phyloP scores from a whole-genome alignment of 1,140 invertebrate species.

The Apis florea region DNA sequence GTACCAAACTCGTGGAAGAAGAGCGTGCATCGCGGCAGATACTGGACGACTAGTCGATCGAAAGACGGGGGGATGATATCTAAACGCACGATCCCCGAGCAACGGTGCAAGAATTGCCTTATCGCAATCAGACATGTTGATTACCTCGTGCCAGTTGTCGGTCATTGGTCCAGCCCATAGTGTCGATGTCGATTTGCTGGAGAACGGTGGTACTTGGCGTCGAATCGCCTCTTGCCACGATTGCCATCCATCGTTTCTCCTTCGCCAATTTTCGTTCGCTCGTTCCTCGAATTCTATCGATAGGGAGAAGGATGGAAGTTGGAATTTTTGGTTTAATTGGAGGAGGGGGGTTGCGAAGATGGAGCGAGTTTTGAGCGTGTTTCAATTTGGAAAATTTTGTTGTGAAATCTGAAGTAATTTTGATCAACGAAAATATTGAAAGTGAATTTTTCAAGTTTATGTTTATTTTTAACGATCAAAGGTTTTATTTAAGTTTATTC shows the following conservation, averaged over 20 bases:
- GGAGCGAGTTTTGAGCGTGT: too few relatives aligned
- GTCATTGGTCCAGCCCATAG: constrained; percentile 72
- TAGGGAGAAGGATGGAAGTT: too few relatives aligned
- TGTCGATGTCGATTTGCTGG: constrained; percentile 15
- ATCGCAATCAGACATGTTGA: constrained; percentile 75
- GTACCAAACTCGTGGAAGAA: constrained; percentile 71
- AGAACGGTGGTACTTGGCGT: constrained; percentile 18
- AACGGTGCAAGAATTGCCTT: constrained; percentile 67
- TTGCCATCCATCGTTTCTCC: constrained; percentile 18
- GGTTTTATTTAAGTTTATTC: too few relatives aligned
- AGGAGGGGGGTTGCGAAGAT: too few relatives aligned
- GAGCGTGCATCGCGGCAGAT: constrained; percentile 67
- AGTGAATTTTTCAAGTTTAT: too few relatives aligned
- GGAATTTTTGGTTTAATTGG: too few relatives aligned
- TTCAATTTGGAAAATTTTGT: too few relatives aligned
- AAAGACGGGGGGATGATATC: constrained; percentile 68
- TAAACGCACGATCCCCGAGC: constrained; percentile 53
- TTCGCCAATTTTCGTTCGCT: not conserved
- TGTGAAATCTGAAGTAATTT: too few relatives aligned
- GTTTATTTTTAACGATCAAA: too few relatives aligned
- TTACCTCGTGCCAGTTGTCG: constrained; percentile 79
- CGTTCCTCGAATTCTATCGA: not conserved
- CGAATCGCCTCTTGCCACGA: not conserved
- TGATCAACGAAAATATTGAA: too few relatives aligned
- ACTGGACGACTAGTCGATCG: constrained; percentile 33